phyloP scores from a whole-genome alignment of 2,113 vertebrate genomes.

The Tauraco erythrolophus region DNA sequence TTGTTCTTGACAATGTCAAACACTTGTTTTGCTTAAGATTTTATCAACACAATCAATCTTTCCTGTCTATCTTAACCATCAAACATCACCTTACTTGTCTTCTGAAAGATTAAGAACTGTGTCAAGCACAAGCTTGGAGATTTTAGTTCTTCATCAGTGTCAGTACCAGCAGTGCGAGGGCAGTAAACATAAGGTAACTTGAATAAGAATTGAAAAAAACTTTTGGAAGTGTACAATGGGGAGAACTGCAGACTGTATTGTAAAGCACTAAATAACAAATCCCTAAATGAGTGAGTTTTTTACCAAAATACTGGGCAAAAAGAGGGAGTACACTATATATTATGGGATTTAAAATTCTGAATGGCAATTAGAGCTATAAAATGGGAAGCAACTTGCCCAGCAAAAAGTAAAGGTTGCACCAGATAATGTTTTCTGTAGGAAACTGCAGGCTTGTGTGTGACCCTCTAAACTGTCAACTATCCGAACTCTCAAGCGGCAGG shows the following conservation, averaged over 20 bases:
- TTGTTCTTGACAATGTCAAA: neutral
- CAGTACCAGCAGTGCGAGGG: neutral
- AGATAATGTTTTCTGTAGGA: neutral
- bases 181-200: neutral
- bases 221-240: neutral
- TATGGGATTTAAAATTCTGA: neutral
- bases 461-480: neutral
- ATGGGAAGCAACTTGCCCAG: rapidly evolving
- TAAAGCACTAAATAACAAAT: neutral
- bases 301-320: neutral
- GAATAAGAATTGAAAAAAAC: neutral
- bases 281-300: neutral
- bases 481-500: neutral
- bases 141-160: neutral
- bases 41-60: neutral
- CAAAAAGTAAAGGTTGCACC: neutral
- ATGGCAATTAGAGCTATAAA: neutral
- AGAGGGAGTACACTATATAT: neutral
- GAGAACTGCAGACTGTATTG: neutral
- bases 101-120: neutral
- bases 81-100: neutral
- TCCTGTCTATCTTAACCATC: neutral
- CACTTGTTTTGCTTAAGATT: neutral
- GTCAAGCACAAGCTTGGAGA: neutral
- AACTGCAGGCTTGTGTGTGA: neutral